Conservation (phyloP, 2,888 invertebrate genomes). For the Drosophila prolongata region DNA sequence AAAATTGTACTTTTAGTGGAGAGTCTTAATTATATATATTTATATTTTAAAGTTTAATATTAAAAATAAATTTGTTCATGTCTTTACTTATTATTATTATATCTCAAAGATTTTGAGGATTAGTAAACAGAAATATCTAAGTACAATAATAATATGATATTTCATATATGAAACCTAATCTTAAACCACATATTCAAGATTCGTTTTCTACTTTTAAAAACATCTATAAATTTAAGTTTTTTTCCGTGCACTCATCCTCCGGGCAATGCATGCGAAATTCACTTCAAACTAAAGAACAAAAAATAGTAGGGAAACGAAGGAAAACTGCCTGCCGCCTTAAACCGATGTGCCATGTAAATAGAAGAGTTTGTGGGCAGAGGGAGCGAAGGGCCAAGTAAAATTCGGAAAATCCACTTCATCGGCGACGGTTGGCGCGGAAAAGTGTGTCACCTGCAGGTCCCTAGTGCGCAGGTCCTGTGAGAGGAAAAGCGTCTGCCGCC, state of each 20-base stretch:
- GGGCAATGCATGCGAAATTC: constrained; percentile 72
- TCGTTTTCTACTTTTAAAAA: no score
- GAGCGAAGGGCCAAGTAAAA: neutral
- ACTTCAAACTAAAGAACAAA: constrained; percentile 40
- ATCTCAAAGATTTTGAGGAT: no score
- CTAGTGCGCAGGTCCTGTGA: constrained; percentile 69
- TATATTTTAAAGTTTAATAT: no score
- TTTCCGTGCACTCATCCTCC: constrained; percentile 21
- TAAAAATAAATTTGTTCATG: no score
- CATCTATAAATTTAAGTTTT: neutral
- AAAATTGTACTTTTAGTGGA: no score
- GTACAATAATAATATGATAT: no score
- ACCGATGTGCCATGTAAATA: constrained; percentile 72
- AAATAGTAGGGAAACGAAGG: constrained; percentile 20
- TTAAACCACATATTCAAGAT: no score
- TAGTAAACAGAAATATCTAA: no score
- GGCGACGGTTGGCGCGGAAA: constrained; percentile 69
- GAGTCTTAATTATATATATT: neutral
- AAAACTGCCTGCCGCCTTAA: constrained; percentile 49
- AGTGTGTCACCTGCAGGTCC: constrained; percentile 73
- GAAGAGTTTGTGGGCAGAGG: constrained; percentile 43
- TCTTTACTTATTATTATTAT: no score
- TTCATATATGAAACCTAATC: no score
- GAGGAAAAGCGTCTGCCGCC: constrained; percentile 34
- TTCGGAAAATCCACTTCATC: constrained; percentile 60